phyloP scores from a whole-genome alignment of 2,888 invertebrate genomes.

The Meganola albula region DNA sequence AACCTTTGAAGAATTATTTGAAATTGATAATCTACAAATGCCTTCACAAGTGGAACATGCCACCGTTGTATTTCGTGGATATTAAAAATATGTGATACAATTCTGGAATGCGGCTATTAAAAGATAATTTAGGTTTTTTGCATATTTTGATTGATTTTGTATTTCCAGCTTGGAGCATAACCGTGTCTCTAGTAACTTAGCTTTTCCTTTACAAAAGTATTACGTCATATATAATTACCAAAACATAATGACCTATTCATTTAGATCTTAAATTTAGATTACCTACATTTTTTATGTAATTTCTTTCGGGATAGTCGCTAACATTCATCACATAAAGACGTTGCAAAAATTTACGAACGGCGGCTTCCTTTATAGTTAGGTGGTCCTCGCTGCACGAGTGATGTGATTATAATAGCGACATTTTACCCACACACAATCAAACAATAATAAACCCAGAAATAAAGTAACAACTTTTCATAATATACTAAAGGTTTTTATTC shows the following conservation, averaged over 20 bases:
- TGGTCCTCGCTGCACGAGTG: conserved; percentile 57
- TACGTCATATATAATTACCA: too few species aligned
- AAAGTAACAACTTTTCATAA: conserved; percentile 32
- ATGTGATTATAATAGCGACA: conserved; percentile 76
- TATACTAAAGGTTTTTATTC: conserved; percentile 31
- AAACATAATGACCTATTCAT: too few species aligned
- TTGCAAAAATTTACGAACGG: conserved; percentile 66
- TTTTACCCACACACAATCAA: conserved; percentile 49
- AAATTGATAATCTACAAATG: conserved; percentile 75
- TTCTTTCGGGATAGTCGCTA: conserved; percentile 53
- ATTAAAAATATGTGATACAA: conserved; percentile 41
- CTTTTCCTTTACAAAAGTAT: too few species aligned
- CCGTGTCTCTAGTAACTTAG: too few species aligned
- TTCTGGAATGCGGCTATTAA: conserved; percentile 25
- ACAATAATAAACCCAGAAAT: conserved; percentile 51
- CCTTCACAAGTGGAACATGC: conserved; percentile 69
- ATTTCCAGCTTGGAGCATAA: conserved; percentile 1
- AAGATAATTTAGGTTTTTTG: conserved; percentile 15
- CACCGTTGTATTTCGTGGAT: conserved; percentile 62
- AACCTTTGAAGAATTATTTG: conserved; percentile 70
- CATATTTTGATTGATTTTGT: neutral
- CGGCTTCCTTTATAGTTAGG: conserved; percentile 73
- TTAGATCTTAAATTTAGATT: conserved; percentile 11
- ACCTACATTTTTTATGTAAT: conserved; percentile 25
- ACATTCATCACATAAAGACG: conserved; percentile 52